These are phyloP conservation scores for Potamilus streckersoni DNA, from an alignment of 1,140 invertebrate species.

Conservation along the genomic window DNA sequence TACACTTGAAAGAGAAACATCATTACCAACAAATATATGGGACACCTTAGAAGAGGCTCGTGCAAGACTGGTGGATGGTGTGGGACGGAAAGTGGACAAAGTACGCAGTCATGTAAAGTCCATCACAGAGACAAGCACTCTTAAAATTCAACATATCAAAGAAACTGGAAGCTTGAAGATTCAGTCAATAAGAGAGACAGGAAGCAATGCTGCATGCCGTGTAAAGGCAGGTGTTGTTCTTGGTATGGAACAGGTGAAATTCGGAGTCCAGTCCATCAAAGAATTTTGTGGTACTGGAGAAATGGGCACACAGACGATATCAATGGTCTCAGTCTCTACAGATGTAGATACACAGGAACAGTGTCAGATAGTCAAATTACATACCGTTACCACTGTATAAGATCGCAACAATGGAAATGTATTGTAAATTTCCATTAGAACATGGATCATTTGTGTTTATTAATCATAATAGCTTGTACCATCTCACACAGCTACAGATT, in stretches of 20 bases:
- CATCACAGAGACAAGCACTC: conserved; percentile 24
- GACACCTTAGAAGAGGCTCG: conserved; percentile 59
- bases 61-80: conserved; percentile 42
- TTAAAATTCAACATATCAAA: conserved; percentile 48
- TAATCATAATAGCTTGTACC: no score
- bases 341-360: conserved; percentile 52
- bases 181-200: conserved; percentile 53
- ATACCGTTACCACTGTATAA: conserved; percentile 8
- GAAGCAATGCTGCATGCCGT: conserved; percentile 49
- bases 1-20: conserved; percentile 12
- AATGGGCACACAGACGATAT: conserved; percentile 61
- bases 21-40: conserved; percentile 41
- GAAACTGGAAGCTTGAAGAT: conserved; percentile 58
- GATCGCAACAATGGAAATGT: no score
- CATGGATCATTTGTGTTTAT: no score
- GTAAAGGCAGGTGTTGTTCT: conserved; percentile 55
- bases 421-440: no score
- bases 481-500: no score
- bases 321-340: conserved; percentile 58
- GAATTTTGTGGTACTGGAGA: conserved; percentile 65
- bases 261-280: conserved; percentile 58
- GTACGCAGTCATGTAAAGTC: conserved; percentile 45
- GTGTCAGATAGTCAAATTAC: conserved; percentile 24
- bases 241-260: conserved; percentile 62
- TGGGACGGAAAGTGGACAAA: conserved; percentile 54